phyloP scores from a whole-genome alignment of 2,113 vertebrate genomes.

The Motacilla alba region DNA sequence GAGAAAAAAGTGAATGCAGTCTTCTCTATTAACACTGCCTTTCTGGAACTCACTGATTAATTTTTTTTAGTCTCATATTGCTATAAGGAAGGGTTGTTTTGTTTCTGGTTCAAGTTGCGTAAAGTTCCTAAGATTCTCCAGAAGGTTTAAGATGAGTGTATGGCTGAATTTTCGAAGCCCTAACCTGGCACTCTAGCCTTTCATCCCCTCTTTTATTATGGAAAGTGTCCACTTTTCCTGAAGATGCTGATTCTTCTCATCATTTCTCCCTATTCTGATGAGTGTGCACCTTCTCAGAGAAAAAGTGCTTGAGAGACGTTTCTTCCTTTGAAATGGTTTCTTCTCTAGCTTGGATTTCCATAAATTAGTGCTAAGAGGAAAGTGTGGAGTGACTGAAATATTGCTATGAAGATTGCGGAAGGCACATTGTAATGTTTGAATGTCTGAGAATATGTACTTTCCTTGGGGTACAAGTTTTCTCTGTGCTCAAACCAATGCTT shows the following conservation, averaged over 20 bases:
- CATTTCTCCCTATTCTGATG: conserved; percentile 1
- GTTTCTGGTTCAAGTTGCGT: not conserved
- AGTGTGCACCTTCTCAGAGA: not conserved
- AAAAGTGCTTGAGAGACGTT: not conserved
- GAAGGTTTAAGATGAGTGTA: not conserved
- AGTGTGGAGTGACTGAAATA: not conserved
- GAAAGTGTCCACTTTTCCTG: not conserved
- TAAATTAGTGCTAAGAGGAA: not conserved
- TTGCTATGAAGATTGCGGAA: not conserved
- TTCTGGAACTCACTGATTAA: not conserved
- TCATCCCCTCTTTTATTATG: not conserved
- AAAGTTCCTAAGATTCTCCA: not conserved
- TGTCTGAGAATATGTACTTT: accelerated
- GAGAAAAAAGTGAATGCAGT: not conserved
- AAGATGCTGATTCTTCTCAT: not conserved
- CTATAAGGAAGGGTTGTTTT: not conserved
- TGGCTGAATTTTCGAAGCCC: not conserved
- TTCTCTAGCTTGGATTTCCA: not conserved
- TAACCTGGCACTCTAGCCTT: not conserved
- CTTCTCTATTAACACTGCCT: not conserved
- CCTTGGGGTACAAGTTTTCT: not conserved
- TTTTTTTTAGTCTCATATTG: not conserved
- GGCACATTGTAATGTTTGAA: not conserved
- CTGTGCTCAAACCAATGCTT: not conserved
- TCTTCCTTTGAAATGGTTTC: not conserved